phyloP scores from a whole-genome alignment of 2,113 vertebrate species.

The Spea multiplicata region DNA sequence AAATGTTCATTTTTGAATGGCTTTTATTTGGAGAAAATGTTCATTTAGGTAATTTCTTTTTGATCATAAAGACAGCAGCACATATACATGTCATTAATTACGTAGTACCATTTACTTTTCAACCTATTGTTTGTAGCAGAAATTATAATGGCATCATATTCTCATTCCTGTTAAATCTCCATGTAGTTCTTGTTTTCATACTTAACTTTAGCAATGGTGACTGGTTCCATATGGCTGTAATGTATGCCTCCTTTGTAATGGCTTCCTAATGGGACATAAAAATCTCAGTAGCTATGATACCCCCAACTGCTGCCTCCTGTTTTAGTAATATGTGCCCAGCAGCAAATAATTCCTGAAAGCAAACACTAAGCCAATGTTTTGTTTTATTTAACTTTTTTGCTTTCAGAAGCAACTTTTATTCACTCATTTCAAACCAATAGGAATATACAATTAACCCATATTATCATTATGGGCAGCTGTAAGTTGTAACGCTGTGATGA shows the following conservation, averaged over 20 bases:
- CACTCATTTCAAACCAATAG: neutral
- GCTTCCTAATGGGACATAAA: conserved; percentile 55
- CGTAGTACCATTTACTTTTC: too few relatives aligned
- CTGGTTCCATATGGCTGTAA: conserved; percentile 56
- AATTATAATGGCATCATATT: conserved; percentile 1
- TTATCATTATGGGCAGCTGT: too few relatives aligned
- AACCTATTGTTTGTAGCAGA: too few relatives aligned
- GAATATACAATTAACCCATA: too few relatives aligned
- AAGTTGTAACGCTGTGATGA: too few relatives aligned
- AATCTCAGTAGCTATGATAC: conserved; percentile 47
- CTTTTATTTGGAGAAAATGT: too few relatives aligned
- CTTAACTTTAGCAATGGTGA: conserved; percentile 51
- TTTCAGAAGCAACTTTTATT: conserved; percentile 11
- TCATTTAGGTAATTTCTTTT: too few relatives aligned
- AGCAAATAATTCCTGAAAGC: neutral
- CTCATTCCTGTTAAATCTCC: conserved; percentile 15
- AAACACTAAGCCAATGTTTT: neutral
- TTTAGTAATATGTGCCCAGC: conserved; percentile 48
- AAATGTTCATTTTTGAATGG: too few relatives aligned
- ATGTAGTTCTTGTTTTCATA: conserved; percentile 34
- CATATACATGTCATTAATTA: too few relatives aligned
- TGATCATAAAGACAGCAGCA: too few relatives aligned
- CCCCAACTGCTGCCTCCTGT: conserved; percentile 31
- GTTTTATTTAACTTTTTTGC: neutral
- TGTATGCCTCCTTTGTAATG: conserved; percentile 25